Evolutionary conservation across 2,888 invertebrate genomes (phyloP).

Genomic region (Cheilosia scutellata): DNA sequence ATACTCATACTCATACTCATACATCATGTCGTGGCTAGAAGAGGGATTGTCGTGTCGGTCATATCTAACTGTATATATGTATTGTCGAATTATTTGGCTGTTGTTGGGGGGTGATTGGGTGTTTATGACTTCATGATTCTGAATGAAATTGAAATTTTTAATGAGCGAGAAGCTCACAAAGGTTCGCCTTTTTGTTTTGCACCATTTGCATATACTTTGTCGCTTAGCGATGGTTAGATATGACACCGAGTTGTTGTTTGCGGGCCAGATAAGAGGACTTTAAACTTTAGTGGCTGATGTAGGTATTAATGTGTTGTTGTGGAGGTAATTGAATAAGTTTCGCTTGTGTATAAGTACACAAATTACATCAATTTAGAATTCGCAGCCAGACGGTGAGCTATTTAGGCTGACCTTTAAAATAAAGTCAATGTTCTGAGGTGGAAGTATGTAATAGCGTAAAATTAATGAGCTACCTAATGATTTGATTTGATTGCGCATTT

Average conservation of each 20-base stretch:
- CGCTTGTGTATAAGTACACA: not conserved
- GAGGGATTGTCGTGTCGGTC: slow-evolving; percentile 27
- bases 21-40: slow-evolving; percentile 16
- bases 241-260: slow-evolving; percentile 4
- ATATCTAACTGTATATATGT: slow-evolving; percentile 44
- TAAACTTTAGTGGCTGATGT: slow-evolving; percentile 26
- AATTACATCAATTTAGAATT: slow-evolving; percentile 44
- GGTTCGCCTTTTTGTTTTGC: slow-evolving; percentile 1
- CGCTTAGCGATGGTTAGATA: not conserved
- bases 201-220: slow-evolving; percentile 53
- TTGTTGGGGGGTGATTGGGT: slow-evolving; percentile 2
- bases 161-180: slow-evolving; percentile 21
- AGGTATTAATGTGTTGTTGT: not conserved
- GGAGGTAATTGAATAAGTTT: slow-evolving; percentile 9
- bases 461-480: slow-evolving; percentile 8
- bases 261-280: slow-evolving; percentile 45
- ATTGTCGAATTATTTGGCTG: slow-evolving; percentile 23
- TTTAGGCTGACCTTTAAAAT: slow-evolving; percentile 42
- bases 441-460: slow-evolving; percentile 5
- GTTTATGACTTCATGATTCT: slow-evolving; percentile 46
- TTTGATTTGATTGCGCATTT: slow-evolving; percentile 49
- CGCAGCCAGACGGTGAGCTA: slow-evolving; percentile 33
- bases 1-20: too few relatives aligned
- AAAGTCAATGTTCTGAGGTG: slow-evolving; percentile 34
- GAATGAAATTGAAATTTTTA: slow-evolving; percentile 62